Conservation (phyloP, 2,797 vertebrate genomes). For the Decapterus maruadsi region DNA sequence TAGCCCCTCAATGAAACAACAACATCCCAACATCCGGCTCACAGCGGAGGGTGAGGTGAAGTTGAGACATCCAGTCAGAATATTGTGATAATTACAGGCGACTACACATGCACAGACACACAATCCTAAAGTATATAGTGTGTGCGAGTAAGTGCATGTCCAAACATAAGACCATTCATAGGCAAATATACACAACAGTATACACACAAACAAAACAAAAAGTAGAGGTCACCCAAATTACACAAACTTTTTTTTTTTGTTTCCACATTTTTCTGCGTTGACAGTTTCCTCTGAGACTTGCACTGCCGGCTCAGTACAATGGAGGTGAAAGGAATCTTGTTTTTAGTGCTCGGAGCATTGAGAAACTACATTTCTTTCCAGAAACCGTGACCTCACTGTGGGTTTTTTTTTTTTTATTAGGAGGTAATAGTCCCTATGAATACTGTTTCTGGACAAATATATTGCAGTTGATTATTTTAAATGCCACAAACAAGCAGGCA, state of each 20-base stretch:
- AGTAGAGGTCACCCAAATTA: not conserved
- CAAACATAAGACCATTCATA: conserved; percentile 6
- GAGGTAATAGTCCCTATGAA: not conserved
- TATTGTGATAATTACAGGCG: conserved; percentile 56
- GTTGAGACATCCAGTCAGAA: conserved; percentile 49
- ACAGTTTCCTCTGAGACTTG: not conserved
- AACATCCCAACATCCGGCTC: conserved; percentile 72
- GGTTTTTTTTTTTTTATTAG: not conserved
- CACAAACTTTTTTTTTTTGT: not conserved
- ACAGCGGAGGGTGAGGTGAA: conserved; percentile 49
- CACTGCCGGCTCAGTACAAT: not conserved
- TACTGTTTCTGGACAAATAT: not conserved
- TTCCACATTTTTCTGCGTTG: not conserved
- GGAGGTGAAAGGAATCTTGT: not conserved
- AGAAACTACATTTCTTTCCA: not conserved
- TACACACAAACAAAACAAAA: not conserved
- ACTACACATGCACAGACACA: not conserved
- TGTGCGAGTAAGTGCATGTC: not conserved
- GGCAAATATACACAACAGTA: not conserved
- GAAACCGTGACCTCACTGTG: conserved; percentile 9
- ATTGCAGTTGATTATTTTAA: not conserved
- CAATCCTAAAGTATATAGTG: conserved; percentile 7
- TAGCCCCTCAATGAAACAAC: conserved; percentile 67
- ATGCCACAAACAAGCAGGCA: not conserved
- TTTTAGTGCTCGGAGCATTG: not conserved